Evolutionary conservation across 1,140 invertebrate genomes (phyloP), one percentile per base, ranked within the genome.

Genomic region (Lethrus apterus): DNA sequence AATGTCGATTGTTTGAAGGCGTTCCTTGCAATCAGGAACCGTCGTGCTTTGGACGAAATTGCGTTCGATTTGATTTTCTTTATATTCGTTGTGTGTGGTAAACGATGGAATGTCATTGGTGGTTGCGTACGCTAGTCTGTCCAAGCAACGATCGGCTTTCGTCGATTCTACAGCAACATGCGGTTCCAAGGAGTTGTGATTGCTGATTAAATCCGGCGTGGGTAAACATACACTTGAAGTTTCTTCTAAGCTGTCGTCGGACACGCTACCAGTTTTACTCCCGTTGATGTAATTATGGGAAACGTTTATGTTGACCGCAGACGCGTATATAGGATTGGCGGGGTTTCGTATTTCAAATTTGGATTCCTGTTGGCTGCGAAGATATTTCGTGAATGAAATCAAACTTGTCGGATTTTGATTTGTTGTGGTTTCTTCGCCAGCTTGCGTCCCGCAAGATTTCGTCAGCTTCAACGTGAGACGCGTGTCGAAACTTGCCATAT

Each of bases 291-390:
- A 71, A 44, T 65, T 60, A 34, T 73, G 69, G 2, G 71, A 70
- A 48, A 75, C 73, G 47, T 74, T 75, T 23, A 75, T 76, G 45
- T 70, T 75, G 20, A 75, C 70, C 10, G 70, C 59, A 20, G 68
- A 62, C 10, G 67, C 60, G 21, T 60, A 64, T 14, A 63, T 65
- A 14, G 54, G 57, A 49, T 55, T 51, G 21, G 45, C 35, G 44
- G 50, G 48, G 52, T 57, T 57, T 51, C 32, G 54, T 41, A 51
- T 50, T 55, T 56, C 51, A 53, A 47, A 48, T 5, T 48, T 32
- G 42, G 32, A 13, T 19, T 34, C 35, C 10, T 35, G 20, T 13
- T 40, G 32, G 11, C 36, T 43, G 17, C 38, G 48, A 38, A 66
- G 48, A 42, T 64, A 68, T 49, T 65, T 70, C 15, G 56, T 62